Evolutionary conservation across 1,140 invertebrate genomes (phyloP), one percentile per base, ranked within the genome.

Genomic region (Nephila pilipes): DNA sequence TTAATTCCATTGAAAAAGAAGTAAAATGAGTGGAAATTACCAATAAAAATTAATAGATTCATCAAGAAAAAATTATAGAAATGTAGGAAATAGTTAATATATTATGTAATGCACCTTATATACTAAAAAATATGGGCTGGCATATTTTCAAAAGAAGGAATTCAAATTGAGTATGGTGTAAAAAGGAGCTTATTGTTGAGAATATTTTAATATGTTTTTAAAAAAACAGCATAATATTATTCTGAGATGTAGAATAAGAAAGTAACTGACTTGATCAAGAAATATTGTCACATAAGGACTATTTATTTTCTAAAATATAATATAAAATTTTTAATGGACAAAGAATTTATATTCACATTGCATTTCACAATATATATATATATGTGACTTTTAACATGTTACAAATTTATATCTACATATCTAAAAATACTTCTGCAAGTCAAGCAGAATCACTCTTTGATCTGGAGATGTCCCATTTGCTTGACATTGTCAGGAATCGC

Each of bases 221-320:
- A 46, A 46, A 46, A 38, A 38, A 5, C 6, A 46, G 12, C 12
- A 10, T 18, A 60, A 60, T 60, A 60, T 5, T 1, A 18, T 22
- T 1, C 5, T 18, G 22, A 60, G 58, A 60, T n/a, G n/a, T n/a
- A n/a, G n/a, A n/a, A n/a, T n/a, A n/a, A n/a, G n/a, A n/a, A n/a
- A 60, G 20, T 4, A 20, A 22, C 16, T 20, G 22, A 4, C 22
- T 5, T 18, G 4, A 20, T 60, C 6, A 18, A 20, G 16, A 60
- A 75, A 36, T 36, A 36, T 29, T 75, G 69, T 75, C 57, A 60
- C 57, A 60, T 2, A 85, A 60, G 55, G 83, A 85, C 55, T 69
- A 88, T 88, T 88, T 88, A 88, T 88, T 88, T 88, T 88, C 87
- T 88, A 88, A 88, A 88, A 88, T 88, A 88, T 88, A 88, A 36